phyloP scores from a whole-genome alignment of 2,113 vertebrate genomes.

The Puma concolor region DNA sequence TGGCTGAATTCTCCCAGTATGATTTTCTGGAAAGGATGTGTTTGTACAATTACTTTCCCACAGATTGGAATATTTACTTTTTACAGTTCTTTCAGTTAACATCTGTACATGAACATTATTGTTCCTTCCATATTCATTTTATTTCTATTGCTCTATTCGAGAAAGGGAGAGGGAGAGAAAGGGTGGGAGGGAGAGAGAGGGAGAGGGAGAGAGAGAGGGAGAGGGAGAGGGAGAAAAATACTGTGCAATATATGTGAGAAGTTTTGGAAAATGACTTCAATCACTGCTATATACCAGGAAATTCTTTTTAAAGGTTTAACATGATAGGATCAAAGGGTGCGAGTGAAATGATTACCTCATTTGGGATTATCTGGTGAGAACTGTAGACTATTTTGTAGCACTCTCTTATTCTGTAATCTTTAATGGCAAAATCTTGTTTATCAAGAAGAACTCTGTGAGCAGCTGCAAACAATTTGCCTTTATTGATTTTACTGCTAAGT shows the following conservation, averaged over 20 bases:
- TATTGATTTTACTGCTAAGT: constrained; percentile 78
- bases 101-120: background rate
- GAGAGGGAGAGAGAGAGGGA: too few relatives aligned
- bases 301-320: constrained; percentile 61
- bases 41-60: constrained; percentile 40
- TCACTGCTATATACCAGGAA: constrained; percentile 10
- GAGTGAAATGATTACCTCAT: constrained; percentile 73
- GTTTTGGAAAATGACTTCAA: constrained; percentile 53
- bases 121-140: background rate
- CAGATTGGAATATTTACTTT: constrained; percentile 48
- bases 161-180: background rate
- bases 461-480: constrained; percentile 77
- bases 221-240: background rate
- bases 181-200: background rate
- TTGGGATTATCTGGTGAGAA: constrained; percentile 74
- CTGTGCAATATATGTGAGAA: background rate
- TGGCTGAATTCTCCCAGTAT: background rate
- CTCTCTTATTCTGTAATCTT: constrained; percentile 73
- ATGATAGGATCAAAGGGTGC: constrained; percentile 66
- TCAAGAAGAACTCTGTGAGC: constrained; percentile 68
- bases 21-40: constrained; percentile 1
- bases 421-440: constrained; percentile 77
- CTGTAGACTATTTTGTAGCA: constrained; percentile 51
- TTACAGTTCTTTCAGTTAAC: constrained; percentile 30
- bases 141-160: constrained; percentile 20